These are phyloP conservation scores for Ophonus ardosiacus DNA, from an alignment of 2,888 invertebrate genomes.

Conservation along the genomic window DNA sequence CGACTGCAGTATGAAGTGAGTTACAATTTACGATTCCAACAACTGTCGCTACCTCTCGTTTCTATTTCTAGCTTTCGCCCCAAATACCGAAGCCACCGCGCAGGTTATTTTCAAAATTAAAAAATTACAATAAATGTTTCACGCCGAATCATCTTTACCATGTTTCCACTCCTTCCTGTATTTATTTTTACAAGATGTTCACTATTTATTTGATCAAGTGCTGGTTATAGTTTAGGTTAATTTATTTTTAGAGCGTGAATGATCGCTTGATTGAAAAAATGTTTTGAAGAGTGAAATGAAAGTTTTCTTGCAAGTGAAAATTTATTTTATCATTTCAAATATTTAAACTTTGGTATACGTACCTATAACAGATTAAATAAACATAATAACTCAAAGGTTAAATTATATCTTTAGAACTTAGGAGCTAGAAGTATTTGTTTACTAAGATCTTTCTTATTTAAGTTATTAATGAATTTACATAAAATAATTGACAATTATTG, in stretches of 20 bases:
- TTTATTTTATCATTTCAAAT: conserved; percentile 19
- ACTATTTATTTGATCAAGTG: conserved; percentile 46
- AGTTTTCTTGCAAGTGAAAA: conserved; percentile 4
- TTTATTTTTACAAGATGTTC: conserved; percentile 41
- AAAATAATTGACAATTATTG: too few relatives aligned
- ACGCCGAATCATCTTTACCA: not conserved
- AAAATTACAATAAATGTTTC: conserved; percentile 39
- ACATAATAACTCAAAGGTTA: too few relatives aligned
- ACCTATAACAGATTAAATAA: too few relatives aligned
- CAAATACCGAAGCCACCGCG: conserved; percentile 33
- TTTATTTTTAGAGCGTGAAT: conserved; percentile 43
- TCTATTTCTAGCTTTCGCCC: conserved; percentile 50
- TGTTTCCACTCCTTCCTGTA: conserved; percentile 27
- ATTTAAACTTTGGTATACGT: not conserved
- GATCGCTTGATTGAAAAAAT: conserved; percentile 39
- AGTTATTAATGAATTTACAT: too few relatives aligned
- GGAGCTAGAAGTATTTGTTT: too few relatives aligned
- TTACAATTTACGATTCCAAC: conserved; percentile 27
- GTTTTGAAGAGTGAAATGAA: conserved; percentile 24
- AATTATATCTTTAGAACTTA: too few relatives aligned
- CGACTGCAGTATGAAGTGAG: conserved; percentile 6
- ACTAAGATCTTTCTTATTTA: too few relatives aligned
- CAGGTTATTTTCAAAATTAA: conserved; percentile 49
- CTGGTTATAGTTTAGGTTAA: conserved; percentile 13
- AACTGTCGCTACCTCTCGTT: not conserved